Percentiles rank a stretch among this genome's conserved stretches.
These are phyloP conservation scores for Leptinotarsa haldemani DNA, from an alignment of 2,888 invertebrate genomes.

Conservation along the genomic window DNA sequence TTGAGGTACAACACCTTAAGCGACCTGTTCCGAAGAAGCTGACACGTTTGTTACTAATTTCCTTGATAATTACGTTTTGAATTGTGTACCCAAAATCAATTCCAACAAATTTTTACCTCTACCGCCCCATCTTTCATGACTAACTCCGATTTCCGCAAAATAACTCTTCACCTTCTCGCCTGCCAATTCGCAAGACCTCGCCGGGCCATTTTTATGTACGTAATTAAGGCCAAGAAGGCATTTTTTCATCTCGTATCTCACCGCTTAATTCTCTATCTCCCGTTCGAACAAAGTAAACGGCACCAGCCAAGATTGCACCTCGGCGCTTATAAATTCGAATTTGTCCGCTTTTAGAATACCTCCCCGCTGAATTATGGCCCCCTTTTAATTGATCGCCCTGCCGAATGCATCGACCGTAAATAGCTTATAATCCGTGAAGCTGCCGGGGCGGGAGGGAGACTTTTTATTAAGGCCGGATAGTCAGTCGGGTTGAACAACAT, in stretches of 20 bases:
- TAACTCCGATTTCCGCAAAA: no score
- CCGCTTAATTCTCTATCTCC: constrained; percentile 11
- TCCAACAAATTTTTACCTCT: no score
- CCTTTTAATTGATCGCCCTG: constrained; percentile 15
- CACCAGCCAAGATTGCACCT: neutral
- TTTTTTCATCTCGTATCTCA: constrained; percentile 8
- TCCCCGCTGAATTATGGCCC: constrained; percentile 13
- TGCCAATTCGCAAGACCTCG: neutral
- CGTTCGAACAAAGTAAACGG: constrained; percentile 11
- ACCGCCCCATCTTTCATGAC: no score
- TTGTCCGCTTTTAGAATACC: constrained; percentile 7
- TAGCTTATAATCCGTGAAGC: constrained; percentile 27
- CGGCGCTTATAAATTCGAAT: constrained; percentile 15
- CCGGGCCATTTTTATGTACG: constrained; percentile 1
- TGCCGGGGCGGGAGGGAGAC: neutral
- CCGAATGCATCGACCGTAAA: constrained; percentile 22
- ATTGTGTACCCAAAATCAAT: no score
- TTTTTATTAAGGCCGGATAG: constrained; percentile 22
- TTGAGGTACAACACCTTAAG: no score
- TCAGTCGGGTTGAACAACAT: constrained; percentile 1
- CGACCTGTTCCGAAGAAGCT: no score
- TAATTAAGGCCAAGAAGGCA: constrained; percentile 16
- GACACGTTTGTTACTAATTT: no score
- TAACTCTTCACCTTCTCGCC: neutral
- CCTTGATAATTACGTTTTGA: no score